phyloP scores from a whole-genome alignment of 2,888 invertebrate species.

The Spodoptera exigua region DNA sequence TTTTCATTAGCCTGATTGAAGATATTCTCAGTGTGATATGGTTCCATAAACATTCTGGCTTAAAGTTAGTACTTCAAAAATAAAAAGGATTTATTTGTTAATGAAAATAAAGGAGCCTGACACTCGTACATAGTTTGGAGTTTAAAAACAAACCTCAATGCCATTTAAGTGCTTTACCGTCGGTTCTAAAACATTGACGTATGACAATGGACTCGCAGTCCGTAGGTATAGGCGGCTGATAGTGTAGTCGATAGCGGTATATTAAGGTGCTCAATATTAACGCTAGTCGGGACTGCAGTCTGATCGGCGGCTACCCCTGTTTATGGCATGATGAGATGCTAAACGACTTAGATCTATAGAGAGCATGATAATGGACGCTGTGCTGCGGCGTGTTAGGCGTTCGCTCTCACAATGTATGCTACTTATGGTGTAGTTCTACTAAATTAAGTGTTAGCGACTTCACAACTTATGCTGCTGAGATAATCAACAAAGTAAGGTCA shows the following conservation, averaged over 20 bases:
- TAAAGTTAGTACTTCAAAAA: background rate
- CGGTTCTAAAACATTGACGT: conserved; percentile 1
- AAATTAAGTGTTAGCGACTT: conserved; percentile 10
- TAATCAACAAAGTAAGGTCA: too few relatives aligned
- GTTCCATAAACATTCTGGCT: too few relatives aligned
- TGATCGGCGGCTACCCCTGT: conserved; percentile 45
- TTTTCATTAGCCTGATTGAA: background rate
- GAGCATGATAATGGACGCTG: conserved; percentile 26
- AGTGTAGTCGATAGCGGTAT: conserved; percentile 52
- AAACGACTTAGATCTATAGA: conserved; percentile 44
- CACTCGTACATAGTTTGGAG: too few relatives aligned
- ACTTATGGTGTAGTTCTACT: background rate
- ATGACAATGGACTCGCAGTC: conserved; percentile 23
- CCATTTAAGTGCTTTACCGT: too few relatives aligned
- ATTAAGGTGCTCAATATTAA: conserved; percentile 55
- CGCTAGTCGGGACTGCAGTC: conserved; percentile 37
- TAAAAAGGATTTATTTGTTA: too few relatives aligned
- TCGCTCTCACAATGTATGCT: background rate
- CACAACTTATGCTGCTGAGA: too few relatives aligned
- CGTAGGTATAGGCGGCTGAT: conserved; percentile 42
- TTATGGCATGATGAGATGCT: conserved; percentile 47
- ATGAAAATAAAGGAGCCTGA: too few relatives aligned
- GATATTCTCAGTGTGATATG: background rate
- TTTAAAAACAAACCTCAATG: background rate
- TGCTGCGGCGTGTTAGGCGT: conserved; percentile 8